Conservation (phyloP, 2,113 vertebrate genomes). For the Danionella cerebrum region DNA sequence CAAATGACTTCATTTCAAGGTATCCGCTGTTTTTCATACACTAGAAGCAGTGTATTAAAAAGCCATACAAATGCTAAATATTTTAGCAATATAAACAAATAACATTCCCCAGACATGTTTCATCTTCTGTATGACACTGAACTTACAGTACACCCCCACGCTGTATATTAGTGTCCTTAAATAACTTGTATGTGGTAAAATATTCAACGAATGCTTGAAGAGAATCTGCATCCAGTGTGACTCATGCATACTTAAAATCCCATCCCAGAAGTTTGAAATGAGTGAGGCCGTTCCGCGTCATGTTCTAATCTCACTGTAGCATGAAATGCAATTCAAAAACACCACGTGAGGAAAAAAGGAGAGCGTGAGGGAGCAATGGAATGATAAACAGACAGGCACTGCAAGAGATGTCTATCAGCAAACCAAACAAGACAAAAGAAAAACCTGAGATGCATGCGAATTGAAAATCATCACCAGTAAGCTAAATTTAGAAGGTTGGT, state of each 20-base stretch:
- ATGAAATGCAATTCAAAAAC: neutral
- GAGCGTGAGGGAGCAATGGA: constrained; percentile 31
- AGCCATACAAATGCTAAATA: neutral
- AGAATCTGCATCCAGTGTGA: constrained; percentile 9
- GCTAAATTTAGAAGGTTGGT: constrained; percentile 37
- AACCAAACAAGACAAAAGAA: neutral
- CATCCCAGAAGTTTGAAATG: neutral
- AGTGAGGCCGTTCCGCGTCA: neutral
- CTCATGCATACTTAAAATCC: constrained; percentile 15
- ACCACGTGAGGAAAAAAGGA: neutral
- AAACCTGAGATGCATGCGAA: constrained; percentile 30
- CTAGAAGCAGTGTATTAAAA: neutral
- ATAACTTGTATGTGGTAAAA: constrained; percentile 2
- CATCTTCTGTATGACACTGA: neutral
- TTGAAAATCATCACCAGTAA: constrained; percentile 31
- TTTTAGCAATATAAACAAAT: neutral
- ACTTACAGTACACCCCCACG: neutral
- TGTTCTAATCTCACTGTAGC: constrained; percentile 2
- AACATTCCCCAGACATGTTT: neutral
- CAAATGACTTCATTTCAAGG: neutral
- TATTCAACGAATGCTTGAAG: neutral
- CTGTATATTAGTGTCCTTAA: neutral
- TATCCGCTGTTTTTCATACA: neutral
- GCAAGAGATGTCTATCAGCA: neutral
- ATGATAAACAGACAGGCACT: constrained; percentile 17